phyloP scores from a whole-genome alignment of 2,888 invertebrate species.

The Heliconius charithonia region DNA sequence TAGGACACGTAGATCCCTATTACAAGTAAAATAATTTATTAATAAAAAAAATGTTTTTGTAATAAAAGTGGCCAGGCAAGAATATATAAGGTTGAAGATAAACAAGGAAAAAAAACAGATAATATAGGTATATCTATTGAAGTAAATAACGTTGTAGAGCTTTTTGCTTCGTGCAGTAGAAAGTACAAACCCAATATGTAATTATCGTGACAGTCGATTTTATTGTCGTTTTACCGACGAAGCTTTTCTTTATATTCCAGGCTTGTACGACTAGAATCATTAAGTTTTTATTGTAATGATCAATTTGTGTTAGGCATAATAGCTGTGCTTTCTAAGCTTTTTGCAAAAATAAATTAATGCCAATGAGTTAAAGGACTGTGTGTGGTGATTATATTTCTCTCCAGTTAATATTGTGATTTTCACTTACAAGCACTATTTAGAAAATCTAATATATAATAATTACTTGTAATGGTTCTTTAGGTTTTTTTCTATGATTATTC shows the following conservation, averaged over 20 bases:
- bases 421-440: no score
- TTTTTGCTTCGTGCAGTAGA: constrained; percentile 5
- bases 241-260: constrained; percentile 5
- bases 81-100: no score
- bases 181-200: constrained; percentile 13
- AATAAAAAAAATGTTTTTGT: no score
- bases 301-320: background rate
- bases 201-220: constrained; percentile 14
- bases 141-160: background rate
- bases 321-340: constrained; percentile 11
- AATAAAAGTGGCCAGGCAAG: no score
- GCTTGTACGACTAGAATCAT: constrained; percentile 1
- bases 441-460: background rate
- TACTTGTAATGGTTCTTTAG: background rate
- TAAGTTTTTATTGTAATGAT: constrained; percentile 17
- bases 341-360: background rate
- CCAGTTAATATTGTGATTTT: background rate
- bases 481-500: background rate
- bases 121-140: background rate
- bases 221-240: constrained; percentile 7
- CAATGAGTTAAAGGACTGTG: background rate
- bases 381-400: no score
- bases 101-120: no score
- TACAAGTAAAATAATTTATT: no score
- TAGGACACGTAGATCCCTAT: no score